phyloP scores from a whole-genome alignment of 2,113 vertebrate genomes.

The Cinclus cinclus region DNA sequence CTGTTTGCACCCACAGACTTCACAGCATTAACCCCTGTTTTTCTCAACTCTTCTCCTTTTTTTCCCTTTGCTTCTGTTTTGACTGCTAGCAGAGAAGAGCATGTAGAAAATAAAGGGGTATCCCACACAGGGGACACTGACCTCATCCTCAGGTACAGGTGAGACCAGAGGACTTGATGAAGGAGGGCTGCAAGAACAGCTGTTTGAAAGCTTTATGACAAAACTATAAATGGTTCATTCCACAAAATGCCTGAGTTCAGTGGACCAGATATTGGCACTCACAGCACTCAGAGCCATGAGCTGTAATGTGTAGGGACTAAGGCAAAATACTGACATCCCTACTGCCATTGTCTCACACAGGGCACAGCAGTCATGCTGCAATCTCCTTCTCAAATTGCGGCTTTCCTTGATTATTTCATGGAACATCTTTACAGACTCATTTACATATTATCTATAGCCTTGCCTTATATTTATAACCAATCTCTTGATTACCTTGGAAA shows the following conservation, averaged over 20 bases:
- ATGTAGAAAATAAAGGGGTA: background rate
- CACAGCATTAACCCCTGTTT: constrained; percentile 37
- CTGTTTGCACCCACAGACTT: constrained; percentile 42
- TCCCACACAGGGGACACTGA: background rate
- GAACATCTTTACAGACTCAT: background rate
- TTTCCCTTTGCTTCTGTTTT: background rate
- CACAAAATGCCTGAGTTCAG: background rate
- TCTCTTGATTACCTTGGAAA: background rate
- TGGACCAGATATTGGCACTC: background rate
- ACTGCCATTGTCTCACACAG: background rate
- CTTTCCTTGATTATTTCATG: background rate
- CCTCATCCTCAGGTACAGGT: background rate
- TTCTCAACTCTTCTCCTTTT: background rate
- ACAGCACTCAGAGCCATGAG: background rate
- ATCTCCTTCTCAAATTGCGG: background rate
- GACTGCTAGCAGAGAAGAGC: background rate
- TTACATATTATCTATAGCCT: background rate
- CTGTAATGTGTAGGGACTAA: rapidly evolving
- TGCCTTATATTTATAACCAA: background rate
- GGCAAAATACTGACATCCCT: background rate
- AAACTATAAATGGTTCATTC: background rate
- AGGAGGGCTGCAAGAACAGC: background rate
- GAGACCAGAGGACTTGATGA: background rate
- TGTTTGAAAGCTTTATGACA: background rate
- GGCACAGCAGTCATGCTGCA: background rate